Conservation (phyloP, 2,797 vertebrate species). For the Xiphophorus birchmanni region DNA sequence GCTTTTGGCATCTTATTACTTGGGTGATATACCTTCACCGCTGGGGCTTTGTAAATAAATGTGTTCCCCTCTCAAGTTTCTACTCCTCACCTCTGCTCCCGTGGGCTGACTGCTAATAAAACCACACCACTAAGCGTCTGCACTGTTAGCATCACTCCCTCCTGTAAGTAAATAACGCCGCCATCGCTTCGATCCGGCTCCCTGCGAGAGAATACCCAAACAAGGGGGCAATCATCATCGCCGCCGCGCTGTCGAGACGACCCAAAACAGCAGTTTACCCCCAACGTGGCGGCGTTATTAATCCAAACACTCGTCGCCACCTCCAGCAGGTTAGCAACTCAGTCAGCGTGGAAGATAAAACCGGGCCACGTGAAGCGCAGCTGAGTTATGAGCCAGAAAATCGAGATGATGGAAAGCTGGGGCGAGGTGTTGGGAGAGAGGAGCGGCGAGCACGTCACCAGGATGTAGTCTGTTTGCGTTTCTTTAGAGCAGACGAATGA, state of each 20-base stretch:
- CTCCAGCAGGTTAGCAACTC: conserved; percentile 53
- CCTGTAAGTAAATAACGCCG: conserved; percentile 57
- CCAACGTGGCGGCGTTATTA: conserved; percentile 63
- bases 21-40: conserved; percentile 46
- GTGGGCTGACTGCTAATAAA: conserved; percentile 65
- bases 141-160: conserved; percentile 47
- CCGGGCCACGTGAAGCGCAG: not conserved
- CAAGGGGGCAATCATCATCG: conserved; percentile 54
- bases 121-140: conserved; percentile 54
- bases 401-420: conserved; percentile 37
- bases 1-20: conserved; percentile 76
- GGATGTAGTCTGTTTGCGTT: conserved; percentile 31
- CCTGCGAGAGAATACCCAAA: conserved; percentile 51
- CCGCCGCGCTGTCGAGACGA: conserved; percentile 6
- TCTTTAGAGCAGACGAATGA: conserved; percentile 59
- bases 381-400: conserved; percentile 48
- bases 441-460: conserved; percentile 42
- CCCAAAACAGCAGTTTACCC: conserved; percentile 54
- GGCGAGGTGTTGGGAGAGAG: conserved; percentile 30
- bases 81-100: conserved; percentile 51
- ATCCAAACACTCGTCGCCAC: conserved; percentile 49
- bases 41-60: conserved; percentile 69
- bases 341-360: conserved; percentile 38
- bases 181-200: conserved; percentile 47
- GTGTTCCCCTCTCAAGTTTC: conserved; percentile 42